Evolutionary conservation across 2,888 invertebrate species (phyloP).

Genomic region (Ptychoptera albimana): DNA sequence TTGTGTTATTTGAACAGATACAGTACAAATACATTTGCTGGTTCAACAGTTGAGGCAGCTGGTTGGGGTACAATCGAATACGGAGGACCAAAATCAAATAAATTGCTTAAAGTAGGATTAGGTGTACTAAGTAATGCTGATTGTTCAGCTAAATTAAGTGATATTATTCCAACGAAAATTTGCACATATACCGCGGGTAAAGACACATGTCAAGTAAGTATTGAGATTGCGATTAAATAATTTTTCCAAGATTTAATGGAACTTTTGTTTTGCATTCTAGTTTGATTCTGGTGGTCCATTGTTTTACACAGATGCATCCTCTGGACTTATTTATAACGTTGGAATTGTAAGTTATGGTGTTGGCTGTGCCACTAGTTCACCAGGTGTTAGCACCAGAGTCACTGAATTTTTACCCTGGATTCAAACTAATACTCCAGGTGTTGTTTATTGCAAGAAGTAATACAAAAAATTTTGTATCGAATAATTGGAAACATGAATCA

Average conservation of each 20-base stretch:
- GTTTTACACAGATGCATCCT: slow-evolving; percentile 32
- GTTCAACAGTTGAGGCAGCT: slow-evolving; percentile 15
- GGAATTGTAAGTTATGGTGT: slow-evolving; percentile 41
- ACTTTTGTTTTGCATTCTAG: too few species aligned
- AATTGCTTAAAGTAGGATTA: slow-evolving; percentile 32
- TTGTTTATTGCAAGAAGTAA: slow-evolving; percentile 23
- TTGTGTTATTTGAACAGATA: background rate
- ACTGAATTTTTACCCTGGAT: slow-evolving; percentile 41
- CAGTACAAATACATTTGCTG: slow-evolving; percentile 12
- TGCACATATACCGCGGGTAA: slow-evolving; percentile 27
- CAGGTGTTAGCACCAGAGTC: slow-evolving; percentile 40
- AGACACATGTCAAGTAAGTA: slow-evolving; percentile 32
- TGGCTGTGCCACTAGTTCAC: slow-evolving; percentile 34
- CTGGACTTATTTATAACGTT: slow-evolving; percentile 25
- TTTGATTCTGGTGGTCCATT: slow-evolving; percentile 41
- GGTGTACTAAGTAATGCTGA: slow-evolving; percentile 24
- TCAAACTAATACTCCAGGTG: slow-evolving; percentile 15
- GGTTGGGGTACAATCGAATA: slow-evolving; percentile 40
- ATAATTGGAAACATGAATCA: too few species aligned
- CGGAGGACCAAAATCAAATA: slow-evolving; percentile 31
- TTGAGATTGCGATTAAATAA: too few species aligned
- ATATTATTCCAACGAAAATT: slow-evolving; percentile 16
- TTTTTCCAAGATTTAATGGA: too few species aligned
- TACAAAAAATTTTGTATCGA: slow-evolving; percentile 4
- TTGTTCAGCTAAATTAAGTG: slow-evolving; percentile 21